These are phyloP conservation scores for Xiphophorus couchianus DNA, from an alignment of 2,113 vertebrate species.

Conservation along the genomic window DNA sequence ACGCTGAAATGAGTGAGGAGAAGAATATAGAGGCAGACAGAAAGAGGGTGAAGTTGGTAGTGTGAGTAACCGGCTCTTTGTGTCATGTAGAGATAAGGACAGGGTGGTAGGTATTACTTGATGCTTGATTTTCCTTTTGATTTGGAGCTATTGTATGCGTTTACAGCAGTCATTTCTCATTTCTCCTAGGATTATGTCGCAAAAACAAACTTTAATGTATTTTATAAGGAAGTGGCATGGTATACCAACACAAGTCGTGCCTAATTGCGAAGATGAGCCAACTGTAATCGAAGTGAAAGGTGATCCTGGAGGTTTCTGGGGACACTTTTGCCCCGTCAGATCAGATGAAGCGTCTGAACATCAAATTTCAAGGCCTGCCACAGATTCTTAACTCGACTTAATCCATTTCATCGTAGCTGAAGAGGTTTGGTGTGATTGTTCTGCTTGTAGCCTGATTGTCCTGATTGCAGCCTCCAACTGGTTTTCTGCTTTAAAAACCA, in stretches of 20 bases:
- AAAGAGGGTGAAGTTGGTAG: not conserved
- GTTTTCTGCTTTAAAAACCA: not conserved
- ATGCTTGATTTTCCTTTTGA: slow-evolving; percentile 24
- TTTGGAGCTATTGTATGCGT: not conserved
- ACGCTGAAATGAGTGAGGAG: slow-evolving; percentile 32
- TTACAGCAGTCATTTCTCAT: not conserved
- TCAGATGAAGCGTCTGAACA: not conserved
- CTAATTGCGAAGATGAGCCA: not conserved
- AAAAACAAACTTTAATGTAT: not conserved
- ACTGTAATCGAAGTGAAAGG: no score
- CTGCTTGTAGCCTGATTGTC: not conserved
- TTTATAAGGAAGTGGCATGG: not conserved
- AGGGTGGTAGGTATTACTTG: slow-evolving; percentile 20
- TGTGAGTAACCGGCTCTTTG: slow-evolving; percentile 21
- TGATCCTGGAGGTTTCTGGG: not conserved
- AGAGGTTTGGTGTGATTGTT: no score
- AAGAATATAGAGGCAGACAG: slow-evolving; percentile 1
- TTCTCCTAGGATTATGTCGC: not conserved
- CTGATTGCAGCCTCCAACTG: not conserved
- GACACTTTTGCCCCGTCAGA: not conserved
- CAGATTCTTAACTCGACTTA: not conserved
- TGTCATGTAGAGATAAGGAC: slow-evolving; percentile 25
- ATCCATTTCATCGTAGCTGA: not conserved
- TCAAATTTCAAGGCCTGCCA: not conserved
- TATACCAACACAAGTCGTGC: no score